phyloP scores from a whole-genome alignment of 2,113 vertebrate species.

The Piprites chloris region DNA sequence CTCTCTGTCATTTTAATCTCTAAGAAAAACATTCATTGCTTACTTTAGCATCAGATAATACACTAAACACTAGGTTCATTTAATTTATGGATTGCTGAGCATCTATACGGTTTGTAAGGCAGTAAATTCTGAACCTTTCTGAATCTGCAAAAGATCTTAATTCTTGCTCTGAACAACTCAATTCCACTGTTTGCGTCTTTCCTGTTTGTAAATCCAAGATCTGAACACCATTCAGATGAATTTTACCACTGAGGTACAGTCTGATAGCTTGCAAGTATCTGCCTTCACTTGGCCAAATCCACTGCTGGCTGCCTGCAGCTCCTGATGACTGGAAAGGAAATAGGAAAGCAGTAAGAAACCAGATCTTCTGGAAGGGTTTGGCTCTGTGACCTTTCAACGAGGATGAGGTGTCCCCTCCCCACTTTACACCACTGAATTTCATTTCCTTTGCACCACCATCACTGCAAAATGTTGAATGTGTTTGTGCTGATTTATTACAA shows the following conservation, averaged over 20 bases:
- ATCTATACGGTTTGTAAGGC: neutral
- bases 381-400: neutral
- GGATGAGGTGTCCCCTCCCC: neutral
- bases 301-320: neutral
- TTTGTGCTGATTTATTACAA: neutral
- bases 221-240: neutral
- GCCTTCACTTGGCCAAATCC: neutral
- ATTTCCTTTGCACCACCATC: neutral
- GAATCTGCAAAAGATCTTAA: neutral
- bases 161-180: neutral
- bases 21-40: neutral
- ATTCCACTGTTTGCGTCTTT: neutral
- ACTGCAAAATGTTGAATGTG: neutral
- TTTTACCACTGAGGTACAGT: neutral
- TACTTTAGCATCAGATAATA: neutral
- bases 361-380: neutral
- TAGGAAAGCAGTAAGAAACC: neutral
- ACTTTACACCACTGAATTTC: neutral
- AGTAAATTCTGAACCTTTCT: neutral
- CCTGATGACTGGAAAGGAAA: neutral
- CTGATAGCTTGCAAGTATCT: neutral
- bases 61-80: neutral
- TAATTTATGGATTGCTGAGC: neutral
- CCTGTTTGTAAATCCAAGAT: neutral
- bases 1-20: neutral